Percentiles rank a stretch among this genome's conserved stretches.
These are phyloP conservation scores for Holcopasites calliopsidis DNA, from an alignment of 1,140 invertebrate species.

Conservation along the genomic window DNA sequence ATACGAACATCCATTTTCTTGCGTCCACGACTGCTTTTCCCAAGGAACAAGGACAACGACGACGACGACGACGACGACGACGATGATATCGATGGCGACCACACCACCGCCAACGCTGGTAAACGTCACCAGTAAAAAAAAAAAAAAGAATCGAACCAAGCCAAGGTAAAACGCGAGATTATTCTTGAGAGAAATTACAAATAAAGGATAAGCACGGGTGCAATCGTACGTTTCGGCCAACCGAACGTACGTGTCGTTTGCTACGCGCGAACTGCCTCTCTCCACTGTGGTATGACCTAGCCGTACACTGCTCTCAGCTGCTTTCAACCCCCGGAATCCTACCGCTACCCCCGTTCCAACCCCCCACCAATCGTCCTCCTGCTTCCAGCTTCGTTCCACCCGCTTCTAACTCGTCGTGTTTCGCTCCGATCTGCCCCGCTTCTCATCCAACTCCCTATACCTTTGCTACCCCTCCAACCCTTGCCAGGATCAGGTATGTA, in stretches of 20 bases:
- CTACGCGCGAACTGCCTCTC: conserved; percentile 72
- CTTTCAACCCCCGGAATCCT: conserved; percentile 72
- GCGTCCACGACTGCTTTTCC: not conserved
- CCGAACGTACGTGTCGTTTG: conserved; percentile 62
- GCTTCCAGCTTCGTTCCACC: conserved; percentile 26
- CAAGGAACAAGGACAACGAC: not conserved
- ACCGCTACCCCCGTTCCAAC: conserved; percentile 51
- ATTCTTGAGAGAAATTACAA: not conserved
- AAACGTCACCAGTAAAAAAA: not conserved
- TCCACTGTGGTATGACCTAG: conserved; percentile 76
- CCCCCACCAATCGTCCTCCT: conserved; percentile 40
- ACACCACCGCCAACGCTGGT: not conserved
- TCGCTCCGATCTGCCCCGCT: not conserved
- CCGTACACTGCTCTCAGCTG: conserved; percentile 76
- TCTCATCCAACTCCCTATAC: conserved; percentile 22
- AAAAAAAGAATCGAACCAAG: not conserved
- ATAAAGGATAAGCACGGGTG: not conserved
- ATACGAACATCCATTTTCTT: not conserved
- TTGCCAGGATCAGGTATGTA: not conserved
- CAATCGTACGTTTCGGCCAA: not conserved
- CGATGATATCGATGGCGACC: not conserved
- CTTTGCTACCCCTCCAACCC: not conserved
- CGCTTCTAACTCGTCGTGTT: no score
- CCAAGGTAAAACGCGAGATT: not conserved
- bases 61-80: not conserved